A percentile compares a stretch with the other conserved stretches of the same genome.
Conservation (phyloP, 2,888 invertebrate genomes). For the Cylloceria caligata region DNA sequence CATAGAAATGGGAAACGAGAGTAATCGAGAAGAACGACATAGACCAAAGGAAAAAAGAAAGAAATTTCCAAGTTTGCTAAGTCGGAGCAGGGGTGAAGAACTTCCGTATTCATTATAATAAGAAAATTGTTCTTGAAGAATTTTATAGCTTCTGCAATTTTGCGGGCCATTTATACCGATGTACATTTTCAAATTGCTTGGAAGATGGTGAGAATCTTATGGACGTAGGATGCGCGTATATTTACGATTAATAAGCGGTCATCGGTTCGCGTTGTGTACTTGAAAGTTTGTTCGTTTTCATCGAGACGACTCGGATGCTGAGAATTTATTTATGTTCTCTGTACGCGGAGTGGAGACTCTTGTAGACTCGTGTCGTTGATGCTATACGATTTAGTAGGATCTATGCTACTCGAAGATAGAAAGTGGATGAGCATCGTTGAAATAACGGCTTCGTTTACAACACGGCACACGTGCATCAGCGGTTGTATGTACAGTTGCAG, state of each 20-base stretch:
- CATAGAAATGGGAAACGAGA: neutral
- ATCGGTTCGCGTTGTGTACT: conserved; percentile 12
- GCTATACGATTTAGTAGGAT: neutral
- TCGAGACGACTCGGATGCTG: conserved; percentile 34
- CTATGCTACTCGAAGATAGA: conserved; percentile 49
- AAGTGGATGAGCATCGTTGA: conserved; percentile 61
- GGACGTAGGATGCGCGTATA: neutral
- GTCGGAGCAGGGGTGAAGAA: neutral
- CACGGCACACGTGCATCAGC: conserved; percentile 5
- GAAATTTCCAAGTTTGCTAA: neutral
- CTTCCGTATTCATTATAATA: neutral
- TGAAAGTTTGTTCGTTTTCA: conserved; percentile 25
- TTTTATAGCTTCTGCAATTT: neutral
- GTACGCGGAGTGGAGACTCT: neutral
- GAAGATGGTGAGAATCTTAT: neutral
- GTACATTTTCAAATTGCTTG: neutral
- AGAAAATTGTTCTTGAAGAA: neutral
- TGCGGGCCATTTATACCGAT: too few relatives aligned
- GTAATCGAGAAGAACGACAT: neutral
- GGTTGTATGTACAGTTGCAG: neutral
- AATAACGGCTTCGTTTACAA: neutral
- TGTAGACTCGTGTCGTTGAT: conserved; percentile 17
- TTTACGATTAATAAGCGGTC: neutral
- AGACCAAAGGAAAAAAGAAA: neutral
- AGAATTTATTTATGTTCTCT: conserved; percentile 33